Conservation (phyloP, 2,888 invertebrate genomes). For the Drosophila greeni region DNA sequence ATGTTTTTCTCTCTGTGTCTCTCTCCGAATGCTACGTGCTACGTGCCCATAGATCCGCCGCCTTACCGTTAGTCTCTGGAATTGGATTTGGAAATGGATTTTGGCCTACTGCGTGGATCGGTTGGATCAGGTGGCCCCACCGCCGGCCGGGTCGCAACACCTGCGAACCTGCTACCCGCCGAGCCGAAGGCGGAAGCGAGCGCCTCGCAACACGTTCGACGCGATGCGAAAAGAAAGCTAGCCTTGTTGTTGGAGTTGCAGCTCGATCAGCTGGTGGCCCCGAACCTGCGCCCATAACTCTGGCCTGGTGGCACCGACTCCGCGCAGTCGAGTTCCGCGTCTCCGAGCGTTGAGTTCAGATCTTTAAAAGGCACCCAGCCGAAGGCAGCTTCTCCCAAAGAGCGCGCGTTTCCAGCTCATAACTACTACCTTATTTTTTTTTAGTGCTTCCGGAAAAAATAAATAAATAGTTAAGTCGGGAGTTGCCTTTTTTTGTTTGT, state of each 20-base stretch:
- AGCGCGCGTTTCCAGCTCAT: constrained; percentile 1
- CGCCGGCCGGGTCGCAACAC: background rate
- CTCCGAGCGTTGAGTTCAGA: constrained; percentile 65
- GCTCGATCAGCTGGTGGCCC: constrained; percentile 27
- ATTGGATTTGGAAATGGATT: constrained; percentile 2
- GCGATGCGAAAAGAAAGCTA: constrained; percentile 41
- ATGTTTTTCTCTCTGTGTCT: constrained; percentile 9
- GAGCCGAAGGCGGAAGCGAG: constrained; percentile 41
- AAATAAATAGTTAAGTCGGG: background rate
- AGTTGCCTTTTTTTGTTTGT: constrained; percentile 6
- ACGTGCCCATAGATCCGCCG: constrained; percentile 31
- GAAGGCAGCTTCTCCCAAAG: constrained; percentile 1
- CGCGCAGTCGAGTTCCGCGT: constrained; percentile 74
- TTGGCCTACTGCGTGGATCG: constrained; percentile 11
- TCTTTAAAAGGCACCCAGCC: constrained; percentile 21
- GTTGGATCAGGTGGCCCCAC: constrained; percentile 9
- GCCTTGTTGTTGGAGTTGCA: constrained; percentile 16
- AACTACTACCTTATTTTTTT: background rate
- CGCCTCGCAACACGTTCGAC: constrained; percentile 34
- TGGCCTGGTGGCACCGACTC: constrained; percentile 62
- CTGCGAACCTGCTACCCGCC: constrained; percentile 2
- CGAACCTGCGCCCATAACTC: constrained; percentile 65
- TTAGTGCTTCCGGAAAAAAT: background rate
- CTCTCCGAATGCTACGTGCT: constrained; percentile 1
- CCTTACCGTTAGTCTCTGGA: constrained; percentile 44